Evolutionary conservation across 2,888 invertebrate genomes (phyloP), one percentile per base, ranked within the genome.

Genomic region (Agrilus mali): DNA sequence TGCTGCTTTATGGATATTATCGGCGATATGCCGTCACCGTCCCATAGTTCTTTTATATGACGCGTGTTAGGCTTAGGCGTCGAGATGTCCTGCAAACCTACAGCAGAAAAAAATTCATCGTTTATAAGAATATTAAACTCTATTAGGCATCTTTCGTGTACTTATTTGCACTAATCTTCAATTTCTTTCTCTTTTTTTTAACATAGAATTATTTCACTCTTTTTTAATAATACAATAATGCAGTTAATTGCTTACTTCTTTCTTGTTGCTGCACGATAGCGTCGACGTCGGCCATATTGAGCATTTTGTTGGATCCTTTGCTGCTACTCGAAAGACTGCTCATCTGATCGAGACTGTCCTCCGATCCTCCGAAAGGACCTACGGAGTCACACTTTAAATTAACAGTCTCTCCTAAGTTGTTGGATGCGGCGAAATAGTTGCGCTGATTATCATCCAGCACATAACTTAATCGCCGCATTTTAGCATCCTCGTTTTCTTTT

Each of bases 281-380:
- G 46, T 65, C 65, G 6, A 66, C 58, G 45, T 66, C 66, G 6
- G 61, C 61, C 58, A 64, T 61, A 49, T 63, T 62, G 14, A 61
- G 53, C 52, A 62, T 61, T 48, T 62, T 63, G 47, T 57, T 60
- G 1, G 64, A 63, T 8, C 60, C 64, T 45, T 57, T 59, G 47
- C 64, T 64, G 38, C 55, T 56, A 44, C 57, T 60, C 7, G 65
- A 65, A 27, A 61, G 53, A 44, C 64, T 64, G 49, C 66, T 67
- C 54, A 61, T 60, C 35, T 62, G 55, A 49, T 68, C 67, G 34
- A 66, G 56, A 53, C 65, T 67, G 47, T 68, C 68, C 1, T 62
- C 58, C 6, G 66, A 66, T 39, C 65, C 65, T 20, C 57, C 55
- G 22, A 60, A 60, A 47, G 47, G 51, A 33, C 49, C 48, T 20